phyloP scores from a whole-genome alignment of 2,888 invertebrate genomes.

The Trisateles emortualis region DNA sequence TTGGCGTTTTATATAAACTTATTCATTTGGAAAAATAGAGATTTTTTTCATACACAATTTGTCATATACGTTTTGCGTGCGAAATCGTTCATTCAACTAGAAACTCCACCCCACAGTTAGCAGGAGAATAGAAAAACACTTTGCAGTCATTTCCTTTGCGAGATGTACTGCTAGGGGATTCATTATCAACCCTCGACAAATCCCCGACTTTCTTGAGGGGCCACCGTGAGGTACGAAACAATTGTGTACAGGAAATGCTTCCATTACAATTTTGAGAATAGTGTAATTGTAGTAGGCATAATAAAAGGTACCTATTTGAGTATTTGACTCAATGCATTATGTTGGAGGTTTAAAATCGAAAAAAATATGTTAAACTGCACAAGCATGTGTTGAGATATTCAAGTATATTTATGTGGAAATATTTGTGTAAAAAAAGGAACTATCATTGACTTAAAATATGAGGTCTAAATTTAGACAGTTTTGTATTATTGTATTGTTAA shows the following conservation, averaged over 20 bases:
- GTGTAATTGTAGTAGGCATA: background rate
- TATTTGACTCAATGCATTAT: background rate
- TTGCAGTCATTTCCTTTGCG: constrained; percentile 81
- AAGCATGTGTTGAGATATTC: too few species aligned
- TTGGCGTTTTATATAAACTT: background rate
- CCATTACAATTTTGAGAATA: constrained; percentile 34
- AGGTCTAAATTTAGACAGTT: too few species aligned
- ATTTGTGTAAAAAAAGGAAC: too few species aligned
- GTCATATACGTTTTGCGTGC: constrained; percentile 2
- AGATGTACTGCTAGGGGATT: constrained; percentile 81
- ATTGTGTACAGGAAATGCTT: constrained; percentile 40
- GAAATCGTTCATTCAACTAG: constrained; percentile 50
- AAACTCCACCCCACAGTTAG: constrained; percentile 57
- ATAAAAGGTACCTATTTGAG: background rate
- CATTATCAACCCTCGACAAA: constrained; percentile 83
- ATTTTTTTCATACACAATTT: background rate
- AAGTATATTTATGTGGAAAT: too few species aligned
- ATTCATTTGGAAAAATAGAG: too few species aligned
- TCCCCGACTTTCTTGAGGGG: constrained; percentile 68
- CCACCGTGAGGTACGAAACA: constrained; percentile 45
- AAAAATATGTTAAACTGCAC: too few species aligned
- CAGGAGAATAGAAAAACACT: constrained; percentile 82
- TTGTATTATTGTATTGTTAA: too few species aligned
- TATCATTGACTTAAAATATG: too few species aligned
- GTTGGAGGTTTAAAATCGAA: too few species aligned